Base-by-base conservation (phyloP, 2,113 vertebrate genomes). In the Ahaetulla prasina region DNA sequence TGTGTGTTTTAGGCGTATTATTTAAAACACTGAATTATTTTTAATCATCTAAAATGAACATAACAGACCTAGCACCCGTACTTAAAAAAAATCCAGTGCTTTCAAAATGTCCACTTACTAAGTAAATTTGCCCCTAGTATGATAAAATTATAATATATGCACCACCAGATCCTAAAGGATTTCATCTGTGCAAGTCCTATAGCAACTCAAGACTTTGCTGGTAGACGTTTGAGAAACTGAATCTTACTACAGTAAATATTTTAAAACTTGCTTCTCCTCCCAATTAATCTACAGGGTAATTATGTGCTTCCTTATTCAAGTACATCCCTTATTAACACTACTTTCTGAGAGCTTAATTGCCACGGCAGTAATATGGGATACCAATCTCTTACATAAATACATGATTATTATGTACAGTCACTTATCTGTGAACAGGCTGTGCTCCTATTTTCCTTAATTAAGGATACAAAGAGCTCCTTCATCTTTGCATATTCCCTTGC, bases 361-460 rank as follows among this genome's bases (percentile, higher is more conserved):
- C 95, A 94, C 96, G 97, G 96, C 96, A 96, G 98, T 98, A 98
- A 98, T 98, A 98, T 97, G 98, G 97, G 97, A 97, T 97, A 97
- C 96, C 98, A 98, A 97, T 98, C 98, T 98, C 98, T 98, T 98
- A 98, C 97, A 98, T 99, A 98, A 99, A 99, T 98, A 98, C 97
- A 98, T 98, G 98, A 99, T 99, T 97, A 98, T 98, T 98, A 99
- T 99, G 98, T 98, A 96, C 98, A 98, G 98, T 99, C 98, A 98
- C 97, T 98, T 98, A 98, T 98, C 97, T 98, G 97, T 97, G 97
- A 98, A 98, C 97, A 95, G 97, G 97, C 97, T 98, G 97, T 98
- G 98, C 98, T 98, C 97, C 98, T 96, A 96, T 97, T 98, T 98
- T 97, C 98, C 98, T 99, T 99, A 99, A 99, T 99, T 99, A 99